Percentiles rank a stretch among this genome's conserved stretches.
phyloP scores from a whole-genome alignment of 2,888 invertebrate genomes.

The Hydraecia micacea region DNA sequence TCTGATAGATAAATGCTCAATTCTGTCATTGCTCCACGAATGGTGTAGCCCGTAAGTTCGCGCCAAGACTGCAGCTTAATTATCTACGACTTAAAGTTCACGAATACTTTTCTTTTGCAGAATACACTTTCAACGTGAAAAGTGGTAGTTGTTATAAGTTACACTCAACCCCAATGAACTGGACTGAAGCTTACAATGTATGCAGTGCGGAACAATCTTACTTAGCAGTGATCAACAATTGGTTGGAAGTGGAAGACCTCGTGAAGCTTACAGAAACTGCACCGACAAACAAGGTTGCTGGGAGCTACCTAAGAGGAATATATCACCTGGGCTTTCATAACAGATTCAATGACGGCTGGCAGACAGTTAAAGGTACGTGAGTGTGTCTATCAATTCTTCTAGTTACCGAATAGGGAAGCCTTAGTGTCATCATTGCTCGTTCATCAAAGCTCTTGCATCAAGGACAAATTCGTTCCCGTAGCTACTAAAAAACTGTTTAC shows the following conservation, averaged over 20 bases:
- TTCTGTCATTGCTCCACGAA: background rate
- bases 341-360: conserved; percentile 24
- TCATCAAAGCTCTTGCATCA: background rate
- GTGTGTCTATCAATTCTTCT: background rate
- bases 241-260: conserved; percentile 15
- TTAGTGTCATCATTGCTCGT: background rate
- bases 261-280: conserved; percentile 1
- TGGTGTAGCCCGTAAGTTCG: too few relatives aligned
- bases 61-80: background rate
- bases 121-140: conserved; percentile 3
- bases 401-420: background rate
- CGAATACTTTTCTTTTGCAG: background rate
- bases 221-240: conserved; percentile 24
- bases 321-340: conserved; percentile 42
- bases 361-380: conserved; percentile 30
- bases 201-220: conserved; percentile 39
- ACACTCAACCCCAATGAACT: conserved; percentile 27
- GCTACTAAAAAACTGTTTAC: background rate
- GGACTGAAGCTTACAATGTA: conserved; percentile 40
- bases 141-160: conserved; percentile 28
- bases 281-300: background rate
- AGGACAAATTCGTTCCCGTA: too few relatives aligned
- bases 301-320: conserved; percentile 36
- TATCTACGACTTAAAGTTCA: background rate
- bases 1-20: background rate